Conservation (phyloP, 2,113 vertebrate species). For the Cyprinus carpio region DNA sequence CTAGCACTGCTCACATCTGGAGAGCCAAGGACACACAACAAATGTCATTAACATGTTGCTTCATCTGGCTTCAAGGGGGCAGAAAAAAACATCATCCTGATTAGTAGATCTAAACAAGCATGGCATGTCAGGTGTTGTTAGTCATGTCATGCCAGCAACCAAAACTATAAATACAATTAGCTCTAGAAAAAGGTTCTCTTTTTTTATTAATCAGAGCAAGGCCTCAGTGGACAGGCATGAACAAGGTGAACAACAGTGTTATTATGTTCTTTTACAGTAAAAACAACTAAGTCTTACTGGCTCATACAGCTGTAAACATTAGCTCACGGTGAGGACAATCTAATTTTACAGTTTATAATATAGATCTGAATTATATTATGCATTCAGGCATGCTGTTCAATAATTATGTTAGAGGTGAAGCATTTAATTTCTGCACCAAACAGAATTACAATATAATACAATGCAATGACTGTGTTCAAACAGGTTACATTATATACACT, state of each 20-base stretch:
- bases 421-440: neutral
- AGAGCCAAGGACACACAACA: constrained; percentile 33
- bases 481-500: neutral
- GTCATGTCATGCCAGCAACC: neutral
- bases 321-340: neutral
- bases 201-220: neutral
- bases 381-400: constrained; percentile 1
- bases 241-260: neutral
- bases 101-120: neutral
- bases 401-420: neutral
- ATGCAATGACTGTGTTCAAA: neutral
- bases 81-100: constrained; percentile 14
- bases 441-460: neutral
- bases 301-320: constrained; percentile 10
- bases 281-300: neutral
- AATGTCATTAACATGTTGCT: constrained; percentile 45
- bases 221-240: neutral
- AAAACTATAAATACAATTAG: neutral
- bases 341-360: constrained; percentile 23
- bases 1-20: constrained; percentile 52
- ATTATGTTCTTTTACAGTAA: neutral
- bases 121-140: neutral
- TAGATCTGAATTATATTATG: constrained; percentile 14
- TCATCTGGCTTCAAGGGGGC: constrained; percentile 7
- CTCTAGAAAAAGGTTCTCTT: too few relatives aligned